Base-by-base conservation (phyloP, 2,113 vertebrate genomes). In the Aythya baeri region DNA sequence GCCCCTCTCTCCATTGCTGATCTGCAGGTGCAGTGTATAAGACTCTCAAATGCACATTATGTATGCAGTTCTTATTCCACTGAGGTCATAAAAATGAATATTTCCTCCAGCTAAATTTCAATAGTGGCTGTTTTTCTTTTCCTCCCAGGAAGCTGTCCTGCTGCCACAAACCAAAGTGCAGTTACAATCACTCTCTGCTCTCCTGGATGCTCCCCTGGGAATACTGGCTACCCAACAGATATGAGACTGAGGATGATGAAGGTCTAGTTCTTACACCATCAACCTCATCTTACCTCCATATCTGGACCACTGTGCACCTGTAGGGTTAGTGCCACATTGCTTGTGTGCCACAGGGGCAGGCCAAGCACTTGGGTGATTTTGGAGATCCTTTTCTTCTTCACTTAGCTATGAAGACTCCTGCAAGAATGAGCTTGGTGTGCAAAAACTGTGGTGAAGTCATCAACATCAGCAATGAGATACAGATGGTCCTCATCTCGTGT, bases 331-430 rank as follows among this genome's bases (percentile, higher is more conserved):
- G 3, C 58, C 68, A 4, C 0, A 0, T 11, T 4, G 0, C 5
- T 11, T 7, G 15, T 10, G 27, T 4, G 2, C 11, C 4, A 5
- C 29, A 50, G 73, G 7, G 6, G 2, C 67, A 63, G 41, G 17
- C 12, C 10, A n/a, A 0, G 0, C 4, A 7, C 27, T 15, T 29
- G 0, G 0, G 10, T 2, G 20, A 23, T 54, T 75, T 57, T 55
- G 58, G 57, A 86, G 29, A 44, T 31, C 17, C 4, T 78, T 80
- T 61, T 25, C 34, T 75, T 65, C 63, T 50, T 46, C 13, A 16
- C 55, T 61, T 61, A 0, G 0, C 49, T 79, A 23, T 34, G 57
- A 73, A 73, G 26, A 49, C 20, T 55, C n/a, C 57, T 0, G 2
- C 38, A 15, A 57, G 46, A 23, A 22, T 17, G 52, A 29, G 8